These are phyloP conservation scores for Labrus mixtus DNA, from an alignment of 2,113 vertebrate species.

Conservation along the genomic window DNA sequence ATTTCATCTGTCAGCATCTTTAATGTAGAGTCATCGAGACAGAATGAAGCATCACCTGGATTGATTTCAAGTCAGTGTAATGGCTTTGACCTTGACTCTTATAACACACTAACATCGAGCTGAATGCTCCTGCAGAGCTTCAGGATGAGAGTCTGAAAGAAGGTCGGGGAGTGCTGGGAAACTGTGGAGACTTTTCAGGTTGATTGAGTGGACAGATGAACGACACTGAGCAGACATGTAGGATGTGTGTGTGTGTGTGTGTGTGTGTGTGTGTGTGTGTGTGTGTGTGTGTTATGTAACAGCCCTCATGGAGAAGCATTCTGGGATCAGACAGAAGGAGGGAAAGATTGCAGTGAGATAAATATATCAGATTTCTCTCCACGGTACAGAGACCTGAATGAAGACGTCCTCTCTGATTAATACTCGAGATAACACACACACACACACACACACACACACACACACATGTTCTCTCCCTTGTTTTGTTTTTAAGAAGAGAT, in stretches of 20 bases:
- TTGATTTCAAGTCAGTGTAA: no score
- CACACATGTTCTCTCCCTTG: no score
- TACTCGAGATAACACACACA: background rate
- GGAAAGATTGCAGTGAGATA: background rate
- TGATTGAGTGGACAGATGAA: no score
- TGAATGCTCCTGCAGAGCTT: no score
- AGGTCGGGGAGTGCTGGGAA: background rate
- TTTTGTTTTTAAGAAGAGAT: no score
- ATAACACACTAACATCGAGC: no score
- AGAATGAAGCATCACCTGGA: no score
- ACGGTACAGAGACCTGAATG: background rate
- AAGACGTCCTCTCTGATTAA: background rate
- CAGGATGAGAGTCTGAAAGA: no score
- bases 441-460: background rate
- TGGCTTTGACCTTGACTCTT: no score
- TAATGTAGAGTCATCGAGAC: no score
- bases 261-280: background rate
- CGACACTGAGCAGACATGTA: no score
- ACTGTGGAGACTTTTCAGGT: background rate
- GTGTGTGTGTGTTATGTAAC: background rate
- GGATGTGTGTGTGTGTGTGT: background rate
- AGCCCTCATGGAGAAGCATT: background rate
- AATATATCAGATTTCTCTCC: background rate
- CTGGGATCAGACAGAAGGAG: background rate
- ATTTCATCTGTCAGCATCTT: background rate